A percentile compares a stretch with the other conserved stretches of the same genome.
Conservation (phyloP, 2,888 invertebrate species). For the Laothoe populi region DNA sequence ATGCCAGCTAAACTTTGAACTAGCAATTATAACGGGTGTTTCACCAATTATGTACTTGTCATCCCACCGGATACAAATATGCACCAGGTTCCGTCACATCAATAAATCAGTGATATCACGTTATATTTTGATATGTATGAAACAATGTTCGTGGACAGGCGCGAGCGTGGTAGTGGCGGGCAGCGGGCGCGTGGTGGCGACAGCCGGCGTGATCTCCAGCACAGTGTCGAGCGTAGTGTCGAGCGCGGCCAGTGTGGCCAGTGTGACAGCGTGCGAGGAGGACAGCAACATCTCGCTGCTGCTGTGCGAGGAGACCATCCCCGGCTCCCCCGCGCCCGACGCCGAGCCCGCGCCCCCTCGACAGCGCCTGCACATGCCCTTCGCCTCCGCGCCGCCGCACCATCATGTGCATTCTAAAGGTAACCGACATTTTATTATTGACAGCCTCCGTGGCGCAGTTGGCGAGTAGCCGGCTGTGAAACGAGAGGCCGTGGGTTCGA, state of each 20-base stretch:
- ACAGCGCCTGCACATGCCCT: conserved; percentile 87
- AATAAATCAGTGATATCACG: no score
- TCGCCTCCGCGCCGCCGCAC: conserved; percentile 87
- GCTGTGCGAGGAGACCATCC: conserved; percentile 95
- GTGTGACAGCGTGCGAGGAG: conserved; percentile 59
- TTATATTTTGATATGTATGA: no score
- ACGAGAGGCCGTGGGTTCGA: no score
- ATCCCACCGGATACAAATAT: no score
- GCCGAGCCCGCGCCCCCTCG: conserved; percentile 79
- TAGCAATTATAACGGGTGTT: no score
- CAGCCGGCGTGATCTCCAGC: conserved; percentile 27
- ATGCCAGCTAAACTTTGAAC: no score
- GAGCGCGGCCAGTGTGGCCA: conserved; percentile 30
- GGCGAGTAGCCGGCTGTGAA: no score
- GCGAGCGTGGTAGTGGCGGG: conserved; percentile 69
- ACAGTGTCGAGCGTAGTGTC: conserved; percentile 6
- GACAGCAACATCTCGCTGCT: conserved; percentile 90
- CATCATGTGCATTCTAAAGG: conserved; percentile 58
- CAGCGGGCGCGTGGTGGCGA: conserved; percentile 47
- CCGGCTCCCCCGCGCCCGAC: conserved; percentile 93
- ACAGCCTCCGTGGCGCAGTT: no score
- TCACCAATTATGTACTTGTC: no score
- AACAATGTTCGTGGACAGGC: conserved; percentile 42
- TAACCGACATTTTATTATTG: conserved; percentile 28
- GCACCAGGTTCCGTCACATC: no score